phyloP scores from a whole-genome alignment of 2,888 invertebrate species.

The Harpagoxenus sublaevis region DNA sequence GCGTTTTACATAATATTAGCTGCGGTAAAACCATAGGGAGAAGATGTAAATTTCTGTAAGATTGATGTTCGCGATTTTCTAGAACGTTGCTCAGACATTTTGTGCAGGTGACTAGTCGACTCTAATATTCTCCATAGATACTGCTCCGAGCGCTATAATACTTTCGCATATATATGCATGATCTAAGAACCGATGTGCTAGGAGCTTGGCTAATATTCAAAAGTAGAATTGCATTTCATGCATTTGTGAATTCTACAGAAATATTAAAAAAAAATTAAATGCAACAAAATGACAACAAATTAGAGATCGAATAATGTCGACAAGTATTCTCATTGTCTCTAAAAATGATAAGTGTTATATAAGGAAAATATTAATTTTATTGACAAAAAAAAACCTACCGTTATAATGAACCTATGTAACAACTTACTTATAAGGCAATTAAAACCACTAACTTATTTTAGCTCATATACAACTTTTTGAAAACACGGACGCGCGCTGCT shows the following conservation, averaged over 20 bases:
- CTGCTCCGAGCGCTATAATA: slow-evolving; percentile 63
- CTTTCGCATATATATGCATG: slow-evolving; percentile 61
- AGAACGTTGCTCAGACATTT: slow-evolving; percentile 38
- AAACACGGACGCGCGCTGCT: neutral
- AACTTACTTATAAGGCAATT: neutral
- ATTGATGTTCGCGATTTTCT: slow-evolving; percentile 48
- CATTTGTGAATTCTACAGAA: neutral
- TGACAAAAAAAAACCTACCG: neutral
- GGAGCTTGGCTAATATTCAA: slow-evolving; percentile 28
- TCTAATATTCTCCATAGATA: slow-evolving; percentile 76
- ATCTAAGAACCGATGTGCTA: slow-evolving; percentile 59
- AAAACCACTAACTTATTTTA: neutral
- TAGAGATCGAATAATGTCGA: neutral
- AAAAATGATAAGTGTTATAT: neutral
- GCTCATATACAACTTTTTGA: neutral
- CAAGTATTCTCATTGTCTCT: neutral
- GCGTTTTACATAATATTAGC: slow-evolving; percentile 10
- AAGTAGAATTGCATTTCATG: neutral
- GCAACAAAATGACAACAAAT: neutral
- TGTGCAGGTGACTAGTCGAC: slow-evolving; percentile 74
- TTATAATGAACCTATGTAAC: neutral
- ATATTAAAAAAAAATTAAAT: neutral
- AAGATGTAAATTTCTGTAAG: slow-evolving; percentile 39
- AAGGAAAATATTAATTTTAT: neutral
- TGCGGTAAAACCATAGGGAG: neutral